Evolutionary conservation across 2,113 vertebrate genomes (phyloP).

Genomic region (Pelmatolapia mariae): DNA sequence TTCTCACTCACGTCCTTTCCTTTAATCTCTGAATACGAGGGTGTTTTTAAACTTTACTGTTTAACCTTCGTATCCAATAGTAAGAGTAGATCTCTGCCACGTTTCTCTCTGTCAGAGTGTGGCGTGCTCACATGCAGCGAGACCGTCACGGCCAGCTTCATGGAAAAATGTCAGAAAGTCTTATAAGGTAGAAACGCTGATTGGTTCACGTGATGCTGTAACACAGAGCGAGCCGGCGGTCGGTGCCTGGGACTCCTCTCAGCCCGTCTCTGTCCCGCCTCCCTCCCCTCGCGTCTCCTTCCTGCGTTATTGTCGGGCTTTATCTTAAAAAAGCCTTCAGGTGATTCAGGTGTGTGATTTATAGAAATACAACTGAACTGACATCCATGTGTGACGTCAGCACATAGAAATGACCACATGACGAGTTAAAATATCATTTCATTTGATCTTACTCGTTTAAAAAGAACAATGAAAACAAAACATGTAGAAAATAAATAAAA

Average conservation of each 20-base stretch:
- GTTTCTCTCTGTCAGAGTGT: background rate
- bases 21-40: fast-evolving
- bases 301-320: fast-evolving
- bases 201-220: background rate
- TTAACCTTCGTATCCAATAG: background rate
- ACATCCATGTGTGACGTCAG: background rate
- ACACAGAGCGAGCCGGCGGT: background rate
- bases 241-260: background rate
- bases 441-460: background rate
- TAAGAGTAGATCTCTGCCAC: fast-evolving
- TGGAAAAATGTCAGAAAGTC: background rate
- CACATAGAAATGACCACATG: background rate
- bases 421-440: background rate
- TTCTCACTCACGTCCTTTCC: background rate
- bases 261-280: no score
- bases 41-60: background rate
- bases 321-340: background rate
- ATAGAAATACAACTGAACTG: background rate
- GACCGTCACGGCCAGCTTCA: background rate
- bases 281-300: background rate
- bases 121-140: background rate
- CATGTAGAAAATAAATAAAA: background rate
- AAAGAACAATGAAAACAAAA: background rate
- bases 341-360: background rate
- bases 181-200: background rate